Base-by-base conservation (phyloP, 1,140 invertebrate genomes). In the Drosophila varians region DNA sequence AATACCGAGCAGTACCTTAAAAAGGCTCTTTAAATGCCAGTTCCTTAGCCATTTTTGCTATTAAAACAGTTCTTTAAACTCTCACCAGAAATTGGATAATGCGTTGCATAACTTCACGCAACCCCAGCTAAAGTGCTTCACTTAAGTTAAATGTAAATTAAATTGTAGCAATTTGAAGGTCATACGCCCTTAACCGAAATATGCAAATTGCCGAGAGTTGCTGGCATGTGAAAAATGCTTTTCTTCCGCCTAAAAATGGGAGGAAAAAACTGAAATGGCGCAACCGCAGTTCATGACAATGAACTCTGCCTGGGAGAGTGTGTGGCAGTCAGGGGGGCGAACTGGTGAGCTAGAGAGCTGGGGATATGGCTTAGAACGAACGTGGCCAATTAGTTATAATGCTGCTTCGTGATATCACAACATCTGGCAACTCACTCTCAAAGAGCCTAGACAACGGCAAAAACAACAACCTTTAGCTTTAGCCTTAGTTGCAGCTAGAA, bases 311-410 rank as follows among this genome's bases (percentile, higher is more conserved):
- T 62, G 60, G 48, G 45, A 55, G 57, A 49, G 49, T 21, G 43
- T 21, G 31, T 26, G 26, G 11, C 6, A 25, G 45, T 4, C 1
- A 18, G 42, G 23, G 18, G 34, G 46, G 26, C 23, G n/a, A 28
- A 8, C 26, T 8, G 9, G 51, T 25, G 34, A 56, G 46, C 19
- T 18, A 12, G 18, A 42, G 42, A 47, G 26, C 21, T 23, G 23
- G 23, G n/a, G 47, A 65, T 58, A 49, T 40, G 52, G 69, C 66
- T 46, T 47, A 83, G 68, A 86, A 86, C 76, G 80, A 86, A 86
- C 80, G 80, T 86, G 80, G 80, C 80, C 80, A 86, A 86, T 86
- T 86, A 86, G 80, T 86, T 86, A 87, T 86, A 86, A 86, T 86
- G 82, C 80, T 87, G 80, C 80, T 86, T 86, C 82, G 80, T 86